phyloP scores from a whole-genome alignment of 2,113 vertebrate species.

The Eulemur rufifrons region DNA sequence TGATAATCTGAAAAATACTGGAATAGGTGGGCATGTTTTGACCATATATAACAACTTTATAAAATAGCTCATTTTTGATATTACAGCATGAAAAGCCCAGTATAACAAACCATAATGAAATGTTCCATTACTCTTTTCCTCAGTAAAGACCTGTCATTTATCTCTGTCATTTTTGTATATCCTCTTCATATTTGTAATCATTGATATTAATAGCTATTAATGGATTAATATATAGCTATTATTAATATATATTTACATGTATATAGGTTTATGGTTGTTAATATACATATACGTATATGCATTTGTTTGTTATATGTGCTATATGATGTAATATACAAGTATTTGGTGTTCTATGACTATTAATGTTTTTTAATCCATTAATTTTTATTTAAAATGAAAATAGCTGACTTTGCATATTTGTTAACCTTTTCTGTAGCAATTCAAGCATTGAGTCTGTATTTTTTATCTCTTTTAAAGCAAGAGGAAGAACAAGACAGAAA shows the following conservation, averaged over 20 bases:
- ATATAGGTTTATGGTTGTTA: background rate
- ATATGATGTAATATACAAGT: background rate
- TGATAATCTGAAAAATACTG: background rate
- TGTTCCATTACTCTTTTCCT: background rate
- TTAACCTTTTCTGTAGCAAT: slow-evolving; percentile 27
- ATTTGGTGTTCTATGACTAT: background rate
- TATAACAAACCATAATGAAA: background rate
- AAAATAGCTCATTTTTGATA: slow-evolving; percentile 30
- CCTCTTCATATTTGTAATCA: background rate
- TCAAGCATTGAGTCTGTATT: slow-evolving; percentile 30
- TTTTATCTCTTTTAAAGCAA: slow-evolving; percentile 73
- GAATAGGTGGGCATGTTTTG: background rate
- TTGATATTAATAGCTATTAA: background rate
- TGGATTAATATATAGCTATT: background rate
- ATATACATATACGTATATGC: background rate
- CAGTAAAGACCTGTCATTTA: background rate
- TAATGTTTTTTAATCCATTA: background rate
- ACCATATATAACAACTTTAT: background rate
- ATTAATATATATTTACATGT: background rate
- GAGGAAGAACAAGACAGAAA: slow-evolving; percentile 48
- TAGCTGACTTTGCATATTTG: background rate
- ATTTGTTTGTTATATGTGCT: background rate
- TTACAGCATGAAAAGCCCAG: background rate
- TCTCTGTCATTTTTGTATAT: background rate
- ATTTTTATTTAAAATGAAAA: slow-evolving; percentile 31